Evolutionary conservation across 1,140 invertebrate genomes (phyloP).

Genomic region (Epicauta chinensis): DNA sequence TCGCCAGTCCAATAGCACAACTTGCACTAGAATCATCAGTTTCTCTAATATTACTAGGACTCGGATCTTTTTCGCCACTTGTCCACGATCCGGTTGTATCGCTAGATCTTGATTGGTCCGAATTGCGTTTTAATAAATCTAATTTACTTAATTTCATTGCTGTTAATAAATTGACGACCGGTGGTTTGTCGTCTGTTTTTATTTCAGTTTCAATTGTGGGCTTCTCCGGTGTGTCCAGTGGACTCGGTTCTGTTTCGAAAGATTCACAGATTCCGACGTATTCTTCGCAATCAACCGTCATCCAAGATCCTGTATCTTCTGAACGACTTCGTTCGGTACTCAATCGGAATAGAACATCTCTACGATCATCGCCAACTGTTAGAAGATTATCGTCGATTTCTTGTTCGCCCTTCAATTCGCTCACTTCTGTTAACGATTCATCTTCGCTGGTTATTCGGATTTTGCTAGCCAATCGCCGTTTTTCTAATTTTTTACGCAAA

Average conservation of each 20-base stretch:
- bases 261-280: slow-evolving; percentile 49
- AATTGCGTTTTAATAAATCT: slow-evolving; percentile 52
- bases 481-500: slow-evolving; percentile 37
- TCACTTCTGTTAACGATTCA: slow-evolving; percentile 57
- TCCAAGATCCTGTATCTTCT: slow-evolving; percentile 56
- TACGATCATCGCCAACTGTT: slow-evolving; percentile 39
- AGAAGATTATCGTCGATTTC: slow-evolving; percentile 31
- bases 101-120: slow-evolving; percentile 58
- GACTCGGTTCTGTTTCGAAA: slow-evolving; percentile 33
- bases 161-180: slow-evolving; percentile 39
- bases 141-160: slow-evolving; percentile 41
- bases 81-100: slow-evolving; percentile 53
- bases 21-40: slow-evolving; percentile 73
- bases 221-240: slow-evolving; percentile 38
- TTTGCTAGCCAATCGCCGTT: slow-evolving; percentile 39
- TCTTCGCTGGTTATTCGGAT: slow-evolving; percentile 53
- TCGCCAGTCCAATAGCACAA: slow-evolving; percentile 67
- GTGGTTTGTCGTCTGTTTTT: slow-evolving; percentile 28
- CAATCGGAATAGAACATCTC: slow-evolving; percentile 43
- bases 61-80: slow-evolving; percentile 49
- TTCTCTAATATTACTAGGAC: slow-evolving; percentile 47
- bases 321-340: slow-evolving; percentile 48
- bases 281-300: slow-evolving; percentile 57
- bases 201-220: slow-evolving; percentile 38
- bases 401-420: slow-evolving; percentile 47